Evolutionary conservation across 2,113 vertebrate genomes (phyloP).

Genomic region (Microtus oregoni): DNA sequence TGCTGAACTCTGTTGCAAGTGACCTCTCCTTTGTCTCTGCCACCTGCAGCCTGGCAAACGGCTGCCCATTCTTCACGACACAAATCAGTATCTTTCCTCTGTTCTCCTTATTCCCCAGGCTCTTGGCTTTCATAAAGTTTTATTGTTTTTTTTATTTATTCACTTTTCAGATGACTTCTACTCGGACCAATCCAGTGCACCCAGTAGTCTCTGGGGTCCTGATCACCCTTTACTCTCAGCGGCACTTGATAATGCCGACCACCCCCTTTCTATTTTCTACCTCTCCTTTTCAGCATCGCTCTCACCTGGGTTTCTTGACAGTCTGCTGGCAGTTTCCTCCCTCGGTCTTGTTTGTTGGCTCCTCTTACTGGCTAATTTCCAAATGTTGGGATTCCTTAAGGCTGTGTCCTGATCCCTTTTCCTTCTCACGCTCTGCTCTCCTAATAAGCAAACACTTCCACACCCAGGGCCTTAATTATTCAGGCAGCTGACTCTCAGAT

Average conservation of each 20-base stretch:
- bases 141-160: neutral
- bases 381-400: slow-evolving; percentile 54
- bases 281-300: neutral
- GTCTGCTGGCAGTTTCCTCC: neutral
- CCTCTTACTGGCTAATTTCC: slow-evolving; percentile 32
- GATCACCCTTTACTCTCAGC: neutral
- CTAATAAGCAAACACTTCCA: slow-evolving; percentile 40
- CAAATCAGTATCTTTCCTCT: neutral
- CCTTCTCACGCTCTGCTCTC: slow-evolving; percentile 57
- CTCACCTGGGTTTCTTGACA: neutral
- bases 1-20: slow-evolving; percentile 22
- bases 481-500: slow-evolving; percentile 40
- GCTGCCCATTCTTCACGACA: slow-evolving; percentile 3
- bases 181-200: neutral
- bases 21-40: neutral
- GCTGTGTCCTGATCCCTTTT: slow-evolving; percentile 50
- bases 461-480: slow-evolving; percentile 57
- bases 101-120: slow-evolving; percentile 25
- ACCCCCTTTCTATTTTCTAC: neutral
- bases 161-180: slow-evolving; percentile 28
- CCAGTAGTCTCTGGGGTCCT: neutral
- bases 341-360: slow-evolving; percentile 11
- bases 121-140: slow-evolving; percentile 33
- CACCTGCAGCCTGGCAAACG: neutral
- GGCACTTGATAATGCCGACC: neutral